Evolutionary conservation across 2,888 invertebrate species (phyloP).

Genomic region (Fabriciana adippe): DNA sequence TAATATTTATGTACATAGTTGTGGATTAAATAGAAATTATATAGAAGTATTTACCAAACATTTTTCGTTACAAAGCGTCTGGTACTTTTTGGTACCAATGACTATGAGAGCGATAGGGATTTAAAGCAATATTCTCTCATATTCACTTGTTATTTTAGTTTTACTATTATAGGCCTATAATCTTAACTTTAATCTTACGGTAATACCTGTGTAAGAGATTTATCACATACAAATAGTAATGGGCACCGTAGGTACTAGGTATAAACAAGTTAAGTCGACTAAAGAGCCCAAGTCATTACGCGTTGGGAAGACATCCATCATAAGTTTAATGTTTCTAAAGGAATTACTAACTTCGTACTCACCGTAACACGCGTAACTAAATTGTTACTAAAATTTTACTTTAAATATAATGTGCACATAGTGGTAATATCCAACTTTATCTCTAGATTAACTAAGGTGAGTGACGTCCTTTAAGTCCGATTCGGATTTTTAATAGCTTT

Average conservation of each 20-base stretch:
- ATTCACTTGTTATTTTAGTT: background rate
- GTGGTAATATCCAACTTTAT: background rate
- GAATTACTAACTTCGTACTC: slow-evolving; percentile 29
- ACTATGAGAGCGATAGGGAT: too few species aligned
- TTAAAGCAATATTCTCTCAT: too few species aligned
- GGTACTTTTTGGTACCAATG: too few species aligned
- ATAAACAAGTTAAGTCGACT: slow-evolving; percentile 25
- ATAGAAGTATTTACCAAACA: too few species aligned
- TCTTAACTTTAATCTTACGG: slow-evolving; percentile 3
- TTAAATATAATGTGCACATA: slow-evolving; percentile 9
- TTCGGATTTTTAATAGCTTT: too few species aligned
- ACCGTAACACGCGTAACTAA: slow-evolving; percentile 26
- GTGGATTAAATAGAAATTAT: too few species aligned
- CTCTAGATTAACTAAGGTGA: background rate
- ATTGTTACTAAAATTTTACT: slow-evolving; percentile 23
- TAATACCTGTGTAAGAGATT: slow-evolving; percentile 17
- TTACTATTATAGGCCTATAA: too few species aligned
- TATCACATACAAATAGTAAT: slow-evolving; percentile 24
- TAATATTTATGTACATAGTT: too few species aligned
- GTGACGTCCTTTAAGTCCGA: too few species aligned
- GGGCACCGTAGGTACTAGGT: slow-evolving; percentile 3
- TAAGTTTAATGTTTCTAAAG: slow-evolving; percentile 37
- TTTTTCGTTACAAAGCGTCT: too few species aligned
- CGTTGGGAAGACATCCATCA: slow-evolving; percentile 34
- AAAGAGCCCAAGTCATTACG: slow-evolving; percentile 32